These are phyloP conservation scores for Opisthograptis luteolata DNA, from an alignment of 2,888 invertebrate species.

Conservation along the genomic window DNA sequence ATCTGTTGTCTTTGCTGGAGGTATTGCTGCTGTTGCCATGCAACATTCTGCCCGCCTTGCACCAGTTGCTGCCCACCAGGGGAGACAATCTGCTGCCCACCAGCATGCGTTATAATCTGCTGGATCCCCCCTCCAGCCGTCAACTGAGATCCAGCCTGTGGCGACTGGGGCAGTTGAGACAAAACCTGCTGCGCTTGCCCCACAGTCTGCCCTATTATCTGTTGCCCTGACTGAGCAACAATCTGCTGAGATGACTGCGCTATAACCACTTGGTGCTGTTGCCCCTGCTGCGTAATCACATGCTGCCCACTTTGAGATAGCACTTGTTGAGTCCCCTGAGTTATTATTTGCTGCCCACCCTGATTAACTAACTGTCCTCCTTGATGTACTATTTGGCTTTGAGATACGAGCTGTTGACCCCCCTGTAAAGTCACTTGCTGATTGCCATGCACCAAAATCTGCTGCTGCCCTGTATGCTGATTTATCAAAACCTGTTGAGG, in stretches of 20 bases:
- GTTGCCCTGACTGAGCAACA: slow-evolving; percentile 76
- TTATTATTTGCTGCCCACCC: slow-evolving; percentile 74
- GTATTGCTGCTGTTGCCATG: slow-evolving; percentile 81
- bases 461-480: slow-evolving; percentile 77
- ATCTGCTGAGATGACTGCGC: slow-evolving; percentile 80
- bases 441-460: slow-evolving; percentile 78
- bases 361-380: slow-evolving; percentile 77
- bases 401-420: slow-evolving; percentile 76
- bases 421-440: slow-evolving; percentile 79
- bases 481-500: slow-evolving; percentile 82
- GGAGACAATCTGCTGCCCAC: slow-evolving; percentile 77
- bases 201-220: slow-evolving; percentile 72
- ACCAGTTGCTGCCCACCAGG: slow-evolving; percentile 77
- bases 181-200: slow-evolving; percentile 73
- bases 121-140: slow-evolving; percentile 71
- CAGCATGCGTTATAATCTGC: slow-evolving; percentile 79
- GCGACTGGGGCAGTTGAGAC: slow-evolving; percentile 74
- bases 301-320: slow-evolving; percentile 79
- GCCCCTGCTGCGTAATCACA: slow-evolving; percentile 77
- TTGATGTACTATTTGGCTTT: slow-evolving; percentile 78
- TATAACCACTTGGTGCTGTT: slow-evolving; percentile 78
- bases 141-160: slow-evolving; percentile 65
- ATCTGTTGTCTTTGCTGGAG: slow-evolving; percentile 80
- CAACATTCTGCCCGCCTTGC: slow-evolving; percentile 75
- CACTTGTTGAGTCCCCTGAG: slow-evolving; percentile 73